phyloP scores from a whole-genome alignment of 2,888 invertebrate genomes.

The Microchrysa polita region DNA sequence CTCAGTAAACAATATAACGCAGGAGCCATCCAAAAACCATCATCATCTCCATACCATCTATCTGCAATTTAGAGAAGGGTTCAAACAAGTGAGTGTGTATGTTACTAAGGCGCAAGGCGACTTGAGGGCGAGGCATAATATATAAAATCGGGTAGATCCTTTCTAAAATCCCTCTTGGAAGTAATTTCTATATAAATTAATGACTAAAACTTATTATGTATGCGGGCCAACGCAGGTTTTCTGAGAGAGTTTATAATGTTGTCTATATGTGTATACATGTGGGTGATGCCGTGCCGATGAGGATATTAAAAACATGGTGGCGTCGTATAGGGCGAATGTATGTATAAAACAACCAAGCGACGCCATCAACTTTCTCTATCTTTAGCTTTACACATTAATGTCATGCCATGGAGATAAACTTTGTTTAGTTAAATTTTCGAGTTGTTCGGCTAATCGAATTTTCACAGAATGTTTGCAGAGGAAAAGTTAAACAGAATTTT shows the following conservation, averaged over 20 bases:
- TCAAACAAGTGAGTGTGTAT: background rate
- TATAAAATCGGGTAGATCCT: conserved; percentile 37
- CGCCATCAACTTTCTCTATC: conserved; percentile 12
- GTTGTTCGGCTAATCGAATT: conserved; percentile 50
- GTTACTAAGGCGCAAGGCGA: conserved; percentile 22
- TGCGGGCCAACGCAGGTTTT: conserved; percentile 49
- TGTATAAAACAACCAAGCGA: no score
- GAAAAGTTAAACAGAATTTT: conserved; percentile 50
- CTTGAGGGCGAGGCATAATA: conserved; percentile 20
- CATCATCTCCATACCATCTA: conserved; percentile 45
- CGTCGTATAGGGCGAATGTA: background rate
- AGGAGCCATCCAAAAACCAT: conserved; percentile 31
- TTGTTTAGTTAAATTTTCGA: conserved; percentile 50
- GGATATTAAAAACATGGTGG: conserved; percentile 1
- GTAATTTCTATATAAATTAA: conserved; percentile 52
- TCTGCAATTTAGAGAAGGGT: conserved; percentile 41
- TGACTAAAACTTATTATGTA: conserved; percentile 52
- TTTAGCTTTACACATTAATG: conserved; percentile 5
- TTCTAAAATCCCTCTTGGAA: conserved; percentile 48
- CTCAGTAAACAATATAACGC: background rate
- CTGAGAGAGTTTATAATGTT: conserved; percentile 31
- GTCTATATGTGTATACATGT: no score
- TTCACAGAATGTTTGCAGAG: conserved; percentile 45
- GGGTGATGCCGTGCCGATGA: conserved; percentile 16
- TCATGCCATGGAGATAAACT: conserved; percentile 48